Percentiles rank a stretch among this genome's conserved stretches.
These are phyloP conservation scores for Lepidostoma basale DNA, from an alignment of 1,140 invertebrate species.

Conservation along the genomic window DNA sequence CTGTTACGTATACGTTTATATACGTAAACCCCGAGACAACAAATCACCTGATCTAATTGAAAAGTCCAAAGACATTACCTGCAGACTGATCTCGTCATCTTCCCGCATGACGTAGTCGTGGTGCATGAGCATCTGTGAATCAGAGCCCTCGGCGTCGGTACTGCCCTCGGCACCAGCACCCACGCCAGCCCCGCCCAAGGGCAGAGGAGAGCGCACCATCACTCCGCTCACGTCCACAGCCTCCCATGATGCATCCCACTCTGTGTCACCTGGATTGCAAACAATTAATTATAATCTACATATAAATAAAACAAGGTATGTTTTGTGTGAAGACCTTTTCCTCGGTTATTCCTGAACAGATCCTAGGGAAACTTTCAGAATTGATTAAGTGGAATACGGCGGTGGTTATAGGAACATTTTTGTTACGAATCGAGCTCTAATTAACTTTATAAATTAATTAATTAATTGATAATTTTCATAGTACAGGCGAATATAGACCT, in stretches of 20 bases:
- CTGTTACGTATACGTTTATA: no score
- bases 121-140: constrained; percentile 3
- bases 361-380: no score
- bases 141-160: background rate
- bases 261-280: constrained; percentile 60
- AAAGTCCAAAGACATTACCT: constrained; percentile 27
- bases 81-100: constrained; percentile 39
- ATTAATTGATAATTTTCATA: no score
- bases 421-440: no score
- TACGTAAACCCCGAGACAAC: no score
- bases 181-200: constrained; percentile 36
- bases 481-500: no score
- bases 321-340: no score
- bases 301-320: background rate
- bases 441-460: no score
- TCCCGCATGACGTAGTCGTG: constrained; percentile 40
- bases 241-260: constrained; percentile 65
- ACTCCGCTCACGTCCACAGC: constrained; percentile 32
- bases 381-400: no score
- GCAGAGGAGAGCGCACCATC: constrained; percentile 29
- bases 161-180: background rate
- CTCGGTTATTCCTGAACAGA: no score
- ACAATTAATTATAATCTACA: background rate
- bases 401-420: no score
- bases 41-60: no score